Base-by-base conservation (phyloP, 2,888 invertebrate species). In the Hyalella azteca region DNA sequence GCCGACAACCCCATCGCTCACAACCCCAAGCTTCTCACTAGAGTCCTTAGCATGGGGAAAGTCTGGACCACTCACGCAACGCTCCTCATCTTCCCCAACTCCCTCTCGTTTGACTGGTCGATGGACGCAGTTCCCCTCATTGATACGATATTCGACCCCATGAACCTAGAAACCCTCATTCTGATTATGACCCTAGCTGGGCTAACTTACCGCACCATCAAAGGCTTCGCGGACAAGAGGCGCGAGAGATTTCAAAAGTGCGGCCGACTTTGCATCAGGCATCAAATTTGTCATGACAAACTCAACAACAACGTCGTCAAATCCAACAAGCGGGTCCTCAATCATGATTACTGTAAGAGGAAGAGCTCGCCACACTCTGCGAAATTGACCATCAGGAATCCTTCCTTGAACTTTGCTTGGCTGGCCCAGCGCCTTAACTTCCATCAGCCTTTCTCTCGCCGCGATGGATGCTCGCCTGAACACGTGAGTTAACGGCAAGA, bases 31-130 rank as follows among this genome's bases (percentile, higher is more conserved):
- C 88, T 93, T 76, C 89, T 94, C 86, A 94, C 95, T 50, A 91
- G 98, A 85, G 90, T 94, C 80, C 91, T 96, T 86, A 98, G 97
- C 78, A 97, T 97, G 89, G 90, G 93, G 85, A 96, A 96, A 88
- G 91, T 98, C 86, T 97, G 97, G 75, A 93, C 94, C 60, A 93
- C 95, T 87, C 97, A 98, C 89, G 93, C 96, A 86, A 92, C 92
- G 88, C 91, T 98, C 86, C 90, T 98, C 82, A 88, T 97, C 54
- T 95, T 93, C 88, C 98, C 98, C 3, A 91, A 92, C 86, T 92
- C 93, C 85, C 90, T 98, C 79, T 97, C 97, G 88, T 98, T 97
- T 89, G 98, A 98, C 89, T 98, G 98, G 98, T 97, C 97, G 29
- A 22, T 98, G 98, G 96, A 96, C 86, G 93, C 98, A 0, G 92